Evolutionary conservation across 2,113 vertebrate species (phyloP).

Genomic region (Megaceryle torquata): DNA sequence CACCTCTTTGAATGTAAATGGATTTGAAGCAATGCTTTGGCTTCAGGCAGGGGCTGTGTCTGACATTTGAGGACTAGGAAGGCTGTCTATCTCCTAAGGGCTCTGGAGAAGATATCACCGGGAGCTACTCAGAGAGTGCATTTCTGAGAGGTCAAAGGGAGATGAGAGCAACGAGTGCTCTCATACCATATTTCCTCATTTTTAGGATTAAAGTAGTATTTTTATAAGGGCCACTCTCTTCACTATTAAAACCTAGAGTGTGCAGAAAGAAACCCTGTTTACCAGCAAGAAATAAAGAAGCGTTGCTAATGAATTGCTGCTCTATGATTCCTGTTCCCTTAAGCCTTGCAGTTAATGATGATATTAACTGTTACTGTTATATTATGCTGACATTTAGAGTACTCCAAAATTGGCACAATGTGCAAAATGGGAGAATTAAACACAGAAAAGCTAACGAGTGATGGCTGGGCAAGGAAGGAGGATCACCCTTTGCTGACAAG

Average conservation of each 20-base stretch:
- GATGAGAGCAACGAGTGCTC: fast-evolving
- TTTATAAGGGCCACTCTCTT: background rate
- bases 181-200: background rate
- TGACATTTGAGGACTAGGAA: background rate
- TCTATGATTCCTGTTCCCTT: conserved; percentile 15
- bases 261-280: background rate
- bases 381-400: conserved; percentile 21
- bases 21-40: background rate
- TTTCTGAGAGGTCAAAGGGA: background rate
- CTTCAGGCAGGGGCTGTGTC: background rate
- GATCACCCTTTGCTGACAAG: background rate
- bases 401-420: background rate
- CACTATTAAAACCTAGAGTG: background rate
- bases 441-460: background rate
- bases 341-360: conserved; percentile 35
- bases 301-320: background rate
- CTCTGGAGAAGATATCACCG: background rate
- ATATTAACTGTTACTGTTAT: background rate
- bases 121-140: background rate
- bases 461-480: background rate
- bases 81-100: background rate
- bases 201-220: background rate
- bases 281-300: background rate
- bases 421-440: conserved; percentile 14
- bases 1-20: background rate